phyloP scores from a whole-genome alignment of 2,888 invertebrate genomes.

The Lasioglossum zephyrum region DNA sequence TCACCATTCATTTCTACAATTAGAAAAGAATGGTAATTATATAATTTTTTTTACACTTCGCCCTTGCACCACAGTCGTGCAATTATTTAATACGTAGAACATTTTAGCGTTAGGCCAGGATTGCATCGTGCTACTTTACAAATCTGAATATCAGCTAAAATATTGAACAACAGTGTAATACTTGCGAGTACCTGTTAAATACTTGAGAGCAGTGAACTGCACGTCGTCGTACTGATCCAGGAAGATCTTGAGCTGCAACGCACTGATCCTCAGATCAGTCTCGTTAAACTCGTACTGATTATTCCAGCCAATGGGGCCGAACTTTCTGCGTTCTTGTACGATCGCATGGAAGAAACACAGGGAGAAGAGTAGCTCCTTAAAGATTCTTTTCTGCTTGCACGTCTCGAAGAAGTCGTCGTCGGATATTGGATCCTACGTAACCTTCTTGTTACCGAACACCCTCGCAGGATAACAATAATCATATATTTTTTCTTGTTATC shows the following conservation, averaged over 20 bases:
- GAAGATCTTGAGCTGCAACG: conserved; percentile 95
- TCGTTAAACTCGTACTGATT: conserved; percentile 98
- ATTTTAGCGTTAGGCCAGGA: not conserved
- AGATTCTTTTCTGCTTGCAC: conserved; percentile 90
- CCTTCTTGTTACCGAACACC: not conserved
- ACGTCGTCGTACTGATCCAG: conserved; percentile 93
- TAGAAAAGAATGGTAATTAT: too few relatives aligned
- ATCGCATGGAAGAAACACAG: conserved; percentile 97
- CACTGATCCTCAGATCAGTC: conserved; percentile 95
- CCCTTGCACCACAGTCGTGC: too few relatives aligned
- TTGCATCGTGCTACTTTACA: not conserved
- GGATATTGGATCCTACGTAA: conserved; percentile 90
- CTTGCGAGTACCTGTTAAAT: conserved; percentile 88
- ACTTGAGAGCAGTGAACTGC: conserved; percentile 94
- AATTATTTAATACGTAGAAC: too few relatives aligned
- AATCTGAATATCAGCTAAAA: not conserved
- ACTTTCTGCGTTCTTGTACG: conserved; percentile 95
- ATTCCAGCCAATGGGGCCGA: conserved; percentile 98
- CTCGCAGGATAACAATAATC: not conserved
- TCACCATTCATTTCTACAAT: too few relatives aligned
- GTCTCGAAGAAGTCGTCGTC: conserved; percentile 95
- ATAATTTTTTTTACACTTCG: too few relatives aligned
- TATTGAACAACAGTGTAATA: not conserved
- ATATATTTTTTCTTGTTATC: not conserved
- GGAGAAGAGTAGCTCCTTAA: conserved; percentile 94